Evolutionary conservation across 2,888 invertebrate species (phyloP).

Genomic region (Cremastinae sp.): DNA sequence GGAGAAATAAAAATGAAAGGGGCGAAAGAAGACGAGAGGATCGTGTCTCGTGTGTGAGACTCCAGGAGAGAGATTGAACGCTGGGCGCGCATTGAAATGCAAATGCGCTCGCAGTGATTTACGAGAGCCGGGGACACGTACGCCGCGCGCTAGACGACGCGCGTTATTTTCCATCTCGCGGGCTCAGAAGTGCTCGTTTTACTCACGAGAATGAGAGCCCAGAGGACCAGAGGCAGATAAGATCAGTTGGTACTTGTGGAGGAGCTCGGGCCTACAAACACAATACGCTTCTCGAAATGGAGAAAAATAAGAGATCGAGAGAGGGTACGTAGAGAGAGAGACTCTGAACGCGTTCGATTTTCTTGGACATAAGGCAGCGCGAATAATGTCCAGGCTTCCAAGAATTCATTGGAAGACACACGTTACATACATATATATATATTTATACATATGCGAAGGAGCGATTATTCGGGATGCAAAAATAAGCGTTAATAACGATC

Average conservation of each 20-base stretch:
- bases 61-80: conserved; percentile 41
- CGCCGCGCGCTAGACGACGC: conserved; percentile 43
- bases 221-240: conserved; percentile 60
- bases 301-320: too few species aligned
- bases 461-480: too few species aligned
- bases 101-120: conserved; percentile 71
- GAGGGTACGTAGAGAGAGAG: conserved; percentile 3
- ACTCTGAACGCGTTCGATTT: conserved; percentile 59
- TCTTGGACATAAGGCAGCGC: conserved; percentile 22
- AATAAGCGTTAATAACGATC: conserved; percentile 1
- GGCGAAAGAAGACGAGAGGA: conserved; percentile 35
- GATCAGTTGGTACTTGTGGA: conserved; percentile 61
- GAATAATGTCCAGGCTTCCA: conserved; percentile 5
- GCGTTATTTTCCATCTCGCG: conserved; percentile 21
- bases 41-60: conserved; percentile 37
- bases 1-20: conserved; percentile 20
- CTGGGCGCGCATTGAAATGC: conserved; percentile 69
- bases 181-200: conserved; percentile 55
- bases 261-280: conserved; percentile 57
- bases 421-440: conserved; percentile 9
- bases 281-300: conserved; percentile 26
- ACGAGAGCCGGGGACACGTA: conserved; percentile 68
- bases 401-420: conserved; percentile 4
- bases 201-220: conserved; percentile 58
- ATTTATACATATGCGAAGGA: not conserved